Percentiles rank a stretch among this genome's conserved stretches.
These are phyloP conservation scores for Sussaba pulchella DNA, from an alignment of 2,888 invertebrate genomes.

Conservation along the genomic window DNA sequence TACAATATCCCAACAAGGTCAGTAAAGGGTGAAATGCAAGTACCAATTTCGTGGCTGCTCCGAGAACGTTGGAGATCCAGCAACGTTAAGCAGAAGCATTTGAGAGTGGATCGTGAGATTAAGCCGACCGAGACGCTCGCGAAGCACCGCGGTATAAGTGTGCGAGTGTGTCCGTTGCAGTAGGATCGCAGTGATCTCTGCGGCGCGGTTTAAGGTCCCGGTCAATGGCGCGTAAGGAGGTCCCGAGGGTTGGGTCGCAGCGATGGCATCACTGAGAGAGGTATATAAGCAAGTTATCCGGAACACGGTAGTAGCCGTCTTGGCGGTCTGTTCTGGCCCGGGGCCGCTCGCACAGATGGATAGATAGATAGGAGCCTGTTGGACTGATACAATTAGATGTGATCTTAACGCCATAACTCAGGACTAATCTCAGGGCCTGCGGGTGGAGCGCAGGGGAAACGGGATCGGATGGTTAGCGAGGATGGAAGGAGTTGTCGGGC, in stretches of 20 bases:
- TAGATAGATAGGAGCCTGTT: conserved; percentile 80
- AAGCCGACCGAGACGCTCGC: conserved; percentile 75
- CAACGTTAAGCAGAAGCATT: conserved; percentile 42
- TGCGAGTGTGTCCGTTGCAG: conserved; percentile 33
- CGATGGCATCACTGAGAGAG: conserved; percentile 24
- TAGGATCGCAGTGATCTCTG: conserved; percentile 69
- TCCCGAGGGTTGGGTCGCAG: conserved; percentile 54
- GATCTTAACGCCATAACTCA: conserved; percentile 84
- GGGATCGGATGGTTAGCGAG: conserved; percentile 42
- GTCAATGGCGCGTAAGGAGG: conserved; percentile 81
- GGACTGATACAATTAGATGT: conserved; percentile 84
- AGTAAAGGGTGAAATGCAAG: conserved; percentile 11
- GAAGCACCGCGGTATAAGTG: background rate
- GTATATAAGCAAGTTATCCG: conserved; percentile 64
- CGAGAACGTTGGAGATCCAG: conserved; percentile 34
- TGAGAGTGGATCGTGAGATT: conserved; percentile 72
- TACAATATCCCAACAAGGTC: background rate
- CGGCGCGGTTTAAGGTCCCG: conserved; percentile 79
- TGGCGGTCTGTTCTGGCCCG: conserved; percentile 55
- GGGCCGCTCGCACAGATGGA: conserved; percentile 77
- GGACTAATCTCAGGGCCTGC: conserved; percentile 79
- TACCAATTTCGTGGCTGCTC: conserved; percentile 56
- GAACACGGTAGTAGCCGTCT: conserved; percentile 53
- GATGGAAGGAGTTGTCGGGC: conserved; percentile 63
- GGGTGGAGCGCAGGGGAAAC: conserved; percentile 31